Conservation (phyloP, 53 echinoderm and acorn worm species). For the Glandiceps talaboti region DNA sequence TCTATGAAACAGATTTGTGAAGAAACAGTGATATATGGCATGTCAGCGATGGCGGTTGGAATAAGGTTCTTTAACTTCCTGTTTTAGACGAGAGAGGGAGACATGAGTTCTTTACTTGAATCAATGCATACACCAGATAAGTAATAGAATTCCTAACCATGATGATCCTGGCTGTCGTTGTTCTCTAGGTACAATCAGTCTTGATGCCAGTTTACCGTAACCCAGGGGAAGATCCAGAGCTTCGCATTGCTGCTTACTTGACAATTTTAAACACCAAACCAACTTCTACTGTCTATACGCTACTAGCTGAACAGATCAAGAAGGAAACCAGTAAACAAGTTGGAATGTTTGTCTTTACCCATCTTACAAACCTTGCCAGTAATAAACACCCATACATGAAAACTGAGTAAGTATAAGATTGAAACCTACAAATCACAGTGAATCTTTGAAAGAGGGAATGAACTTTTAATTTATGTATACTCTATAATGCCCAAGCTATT, state of each 20-base stretch:
- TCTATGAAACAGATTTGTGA: too few relatives aligned
- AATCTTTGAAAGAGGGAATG: too few relatives aligned
- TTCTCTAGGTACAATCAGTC: constrained; percentile 29
- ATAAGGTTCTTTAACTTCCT: too few relatives aligned
- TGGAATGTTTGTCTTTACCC: constrained; percentile 27
- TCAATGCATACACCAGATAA: too few relatives aligned
- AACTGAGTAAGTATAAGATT: constrained; percentile 17
- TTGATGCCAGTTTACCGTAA: constrained; percentile 31
- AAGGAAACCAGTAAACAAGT: constrained; percentile 34
- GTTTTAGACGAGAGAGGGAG: too few relatives aligned
- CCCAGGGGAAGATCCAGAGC: constrained; percentile 33
- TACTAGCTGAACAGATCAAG: constrained; percentile 37
- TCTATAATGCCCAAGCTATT: background rate
- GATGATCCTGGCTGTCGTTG: too few relatives aligned
- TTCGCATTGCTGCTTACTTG: constrained; percentile 22
- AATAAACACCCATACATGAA: constrained; percentile 15
- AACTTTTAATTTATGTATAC: too few relatives aligned
- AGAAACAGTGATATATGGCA: too few relatives aligned
- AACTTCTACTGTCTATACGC: constrained; percentile 22
- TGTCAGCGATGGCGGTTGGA: too few relatives aligned
- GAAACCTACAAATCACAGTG: too few relatives aligned
- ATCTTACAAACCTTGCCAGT: constrained; percentile 25
- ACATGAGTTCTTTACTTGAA: too few relatives aligned
- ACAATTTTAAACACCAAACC: constrained; percentile 17
- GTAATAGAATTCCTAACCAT: too few relatives aligned